phyloP scores from a whole-genome alignment of 2,888 invertebrate species.

The Gnatocerus cornutus region DNA sequence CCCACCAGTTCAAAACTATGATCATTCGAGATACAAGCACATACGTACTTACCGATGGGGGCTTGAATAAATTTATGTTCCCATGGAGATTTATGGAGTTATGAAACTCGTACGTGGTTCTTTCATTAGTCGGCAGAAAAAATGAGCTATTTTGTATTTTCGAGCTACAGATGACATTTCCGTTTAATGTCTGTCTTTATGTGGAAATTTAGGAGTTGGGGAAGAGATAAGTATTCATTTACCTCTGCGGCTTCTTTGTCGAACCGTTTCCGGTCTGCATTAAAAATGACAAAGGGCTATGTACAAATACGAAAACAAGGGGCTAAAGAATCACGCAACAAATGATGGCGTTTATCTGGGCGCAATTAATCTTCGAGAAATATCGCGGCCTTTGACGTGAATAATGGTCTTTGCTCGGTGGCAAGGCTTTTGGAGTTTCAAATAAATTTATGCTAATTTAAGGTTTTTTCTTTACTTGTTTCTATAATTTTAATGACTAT shows the following conservation, averaged over 20 bases:
- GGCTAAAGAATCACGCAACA: conserved; percentile 37
- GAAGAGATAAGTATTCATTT: conserved; percentile 15
- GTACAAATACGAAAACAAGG: conserved; percentile 37
- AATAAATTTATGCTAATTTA: too few relatives aligned
- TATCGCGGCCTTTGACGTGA: conserved; percentile 34
- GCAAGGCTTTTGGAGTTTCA: too few relatives aligned
- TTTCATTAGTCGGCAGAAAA: background rate
- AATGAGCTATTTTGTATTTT: background rate
- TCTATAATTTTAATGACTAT: too few relatives aligned
- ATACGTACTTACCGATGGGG: conserved; percentile 23
- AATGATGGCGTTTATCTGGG: conserved; percentile 35
- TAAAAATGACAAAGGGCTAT: conserved; percentile 29
- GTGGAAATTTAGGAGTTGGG: background rate
- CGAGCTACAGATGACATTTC: conserved; percentile 18
- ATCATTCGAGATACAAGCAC: conserved; percentile 36
- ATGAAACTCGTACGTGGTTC: conserved; percentile 3
- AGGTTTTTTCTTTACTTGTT: too few relatives aligned
- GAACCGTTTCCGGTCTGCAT: conserved; percentile 17
- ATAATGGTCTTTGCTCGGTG: conserved; percentile 1
- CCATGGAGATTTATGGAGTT: conserved; percentile 29
- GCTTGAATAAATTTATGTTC: conserved; percentile 37
- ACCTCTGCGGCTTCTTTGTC: conserved; percentile 17
- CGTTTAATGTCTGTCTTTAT: conserved; percentile 15
- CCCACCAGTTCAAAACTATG: conserved; percentile 28
- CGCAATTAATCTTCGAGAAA: conserved; percentile 34